Evolutionary conservation across 2,888 invertebrate genomes (phyloP).

Genomic region (Chouioia cunea): DNA sequence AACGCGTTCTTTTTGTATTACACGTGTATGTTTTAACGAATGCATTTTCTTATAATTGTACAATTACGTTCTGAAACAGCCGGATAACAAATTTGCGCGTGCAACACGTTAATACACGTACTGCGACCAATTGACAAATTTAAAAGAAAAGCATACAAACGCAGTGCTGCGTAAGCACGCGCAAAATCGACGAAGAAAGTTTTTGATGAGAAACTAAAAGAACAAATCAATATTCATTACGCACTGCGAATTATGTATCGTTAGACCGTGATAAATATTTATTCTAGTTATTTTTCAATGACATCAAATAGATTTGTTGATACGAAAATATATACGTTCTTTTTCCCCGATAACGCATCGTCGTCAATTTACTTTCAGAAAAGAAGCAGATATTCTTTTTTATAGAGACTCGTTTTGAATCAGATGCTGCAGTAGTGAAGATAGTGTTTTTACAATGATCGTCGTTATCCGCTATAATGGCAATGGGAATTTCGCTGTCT

Average conservation of each 20-base stretch:
- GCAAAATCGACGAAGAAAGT: conserved; percentile 49
- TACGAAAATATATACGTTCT: conserved; percentile 44
- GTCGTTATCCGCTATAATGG: too few species aligned
- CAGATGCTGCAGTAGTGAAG: too few species aligned
- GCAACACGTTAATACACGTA: too few species aligned
- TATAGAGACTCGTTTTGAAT: too few species aligned
- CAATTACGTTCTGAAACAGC: background rate
- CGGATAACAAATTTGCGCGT: too few species aligned
- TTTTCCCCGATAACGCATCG: background rate
- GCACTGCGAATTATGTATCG: conserved; percentile 54
- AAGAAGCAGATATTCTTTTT: background rate
- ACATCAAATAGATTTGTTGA: conserved; percentile 58
- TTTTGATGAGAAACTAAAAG: background rate
- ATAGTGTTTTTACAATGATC: too few species aligned
- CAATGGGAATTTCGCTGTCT: too few species aligned
- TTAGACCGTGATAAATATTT: conserved; percentile 63
- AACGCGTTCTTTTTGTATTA: conserved; percentile 24
- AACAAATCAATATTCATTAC: conserved; percentile 22
- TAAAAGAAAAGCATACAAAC: background rate
- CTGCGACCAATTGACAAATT: background rate
- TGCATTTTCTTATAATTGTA: conserved; percentile 22
- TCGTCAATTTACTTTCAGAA: conserved; percentile 14
- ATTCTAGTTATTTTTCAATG: conserved; percentile 62
- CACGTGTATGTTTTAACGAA: conserved; percentile 25
- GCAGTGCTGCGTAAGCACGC: conserved; percentile 20